Evolutionary conservation across 2,113 vertebrate genomes (phyloP), one percentile per base, ranked within the genome.

Genomic region (Proterorhinus semilunaris): DNA sequence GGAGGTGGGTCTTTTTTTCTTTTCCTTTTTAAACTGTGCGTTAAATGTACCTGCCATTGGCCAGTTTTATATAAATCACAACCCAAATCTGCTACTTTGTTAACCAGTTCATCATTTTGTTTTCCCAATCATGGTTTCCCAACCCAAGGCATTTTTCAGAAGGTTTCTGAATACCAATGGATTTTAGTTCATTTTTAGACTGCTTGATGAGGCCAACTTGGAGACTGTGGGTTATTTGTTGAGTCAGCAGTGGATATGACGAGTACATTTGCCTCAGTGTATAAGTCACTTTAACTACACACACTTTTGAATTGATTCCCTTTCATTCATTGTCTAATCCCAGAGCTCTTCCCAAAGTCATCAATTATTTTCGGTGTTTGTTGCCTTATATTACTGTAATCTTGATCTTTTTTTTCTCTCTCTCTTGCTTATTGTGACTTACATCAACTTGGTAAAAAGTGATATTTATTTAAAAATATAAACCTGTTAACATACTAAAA

Each of bases 311-410:
- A 36, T 36, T 21, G 21, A 21, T 21, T 7, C 7, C 52, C 52
- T 42, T 12, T 65, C 27, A 49, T 16, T 16, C 13, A 11, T 13
- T 42, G 11, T 16, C 12, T 46, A 47, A 8, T 16, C 36, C 16
- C 16, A 13, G 17, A 36, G n/a, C 46, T 12, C 11, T 5, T 46
- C 57, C 44, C 57, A 69, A 8, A 7, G 45, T 81, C 79, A 90
- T 85, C 71, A 80, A 69, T 83, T 88, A 79, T 79, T 84, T 90
- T 85, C 49, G 83, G 90, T 58, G 83, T 92, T 90, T 84, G 87
- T 93, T 92, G 90, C 90, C 88, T 93, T 80, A 91, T 73, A 63
- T 79, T 65, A 74, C 80, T 88, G 75, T 71, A 79, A 84, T 68
- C 83, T 62, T 71, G 63, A n/a, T n/a, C n/a, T 61, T 17, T 66